A percentile compares a stretch with the other conserved stretches of the same genome.
Conservation (phyloP, 2,888 invertebrate species). For the Euzetes globulus region DNA sequence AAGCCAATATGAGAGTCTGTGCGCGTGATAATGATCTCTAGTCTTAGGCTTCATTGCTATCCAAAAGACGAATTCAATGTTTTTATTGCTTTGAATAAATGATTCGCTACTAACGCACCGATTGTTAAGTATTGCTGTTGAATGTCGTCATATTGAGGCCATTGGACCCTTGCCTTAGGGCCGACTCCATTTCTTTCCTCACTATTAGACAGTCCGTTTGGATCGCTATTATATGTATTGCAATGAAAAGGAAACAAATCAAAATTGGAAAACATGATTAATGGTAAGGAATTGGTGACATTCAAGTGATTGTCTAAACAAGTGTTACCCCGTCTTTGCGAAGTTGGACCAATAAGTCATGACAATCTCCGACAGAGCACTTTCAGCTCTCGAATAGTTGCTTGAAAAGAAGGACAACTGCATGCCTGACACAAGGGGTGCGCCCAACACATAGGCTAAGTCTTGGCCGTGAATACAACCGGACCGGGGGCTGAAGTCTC, state of each 20-base stretch:
- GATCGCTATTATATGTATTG: constrained; percentile 10
- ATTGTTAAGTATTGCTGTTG: constrained; percentile 54
- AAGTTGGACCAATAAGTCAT: constrained; percentile 91
- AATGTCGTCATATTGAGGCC: constrained; percentile 45
- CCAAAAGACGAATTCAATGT: constrained; percentile 21
- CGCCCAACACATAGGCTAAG: constrained; percentile 80
- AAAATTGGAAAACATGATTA: constrained; percentile 19
- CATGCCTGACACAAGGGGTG: constrained; percentile 74
- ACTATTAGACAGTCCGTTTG: background rate
- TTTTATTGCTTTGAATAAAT: constrained; percentile 7
- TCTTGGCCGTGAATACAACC: constrained; percentile 90
- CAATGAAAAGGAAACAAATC: constrained; percentile 3
- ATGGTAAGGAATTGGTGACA: constrained; percentile 3
- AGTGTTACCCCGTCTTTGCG: constrained; percentile 76
- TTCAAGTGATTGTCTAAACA: constrained; percentile 9
- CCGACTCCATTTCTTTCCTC: background rate
- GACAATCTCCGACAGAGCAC: constrained; percentile 74
- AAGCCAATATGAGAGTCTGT: constrained; percentile 90
- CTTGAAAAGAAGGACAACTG: constrained; percentile 60
- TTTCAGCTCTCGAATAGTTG: constrained; percentile 81
- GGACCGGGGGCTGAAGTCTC: constrained; percentile 73
- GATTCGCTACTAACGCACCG: constrained; percentile 55
- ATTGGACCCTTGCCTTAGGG: constrained; percentile 53
- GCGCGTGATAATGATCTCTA: constrained; percentile 88
- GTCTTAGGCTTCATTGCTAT: constrained; percentile 79